These are phyloP conservation scores for Labia minor DNA, from an alignment of 2,888 invertebrate genomes.

Conservation along the genomic window DNA sequence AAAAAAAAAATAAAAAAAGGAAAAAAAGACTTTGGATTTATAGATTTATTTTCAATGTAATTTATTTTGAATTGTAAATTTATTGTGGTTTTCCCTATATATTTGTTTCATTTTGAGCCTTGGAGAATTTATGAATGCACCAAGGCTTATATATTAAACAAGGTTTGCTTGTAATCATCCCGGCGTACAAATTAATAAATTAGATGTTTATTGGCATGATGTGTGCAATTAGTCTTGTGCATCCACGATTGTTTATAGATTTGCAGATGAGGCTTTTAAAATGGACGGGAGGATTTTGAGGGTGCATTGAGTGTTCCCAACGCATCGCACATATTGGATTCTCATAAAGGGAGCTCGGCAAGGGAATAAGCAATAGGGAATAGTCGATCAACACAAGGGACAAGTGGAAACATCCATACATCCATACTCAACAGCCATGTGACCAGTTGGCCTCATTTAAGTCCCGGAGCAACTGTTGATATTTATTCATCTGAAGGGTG, in stretches of 20 bases:
- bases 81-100: not conserved
- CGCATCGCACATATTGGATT: conserved; percentile 2
- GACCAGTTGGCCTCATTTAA: not conserved
- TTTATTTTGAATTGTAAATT: too few relatives aligned
- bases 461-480: not conserved
- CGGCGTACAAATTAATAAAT: conserved; percentile 13
- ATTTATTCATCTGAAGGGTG: not conserved
- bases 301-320: not conserved
- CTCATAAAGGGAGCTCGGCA: not conserved
- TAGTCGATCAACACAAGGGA: not conserved
- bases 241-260: conserved; percentile 13
- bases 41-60: too few relatives aligned
- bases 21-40: too few relatives aligned
- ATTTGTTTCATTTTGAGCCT: not conserved
- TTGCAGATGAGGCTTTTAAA: conserved; percentile 13
- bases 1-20: too few relatives aligned
- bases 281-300: not conserved
- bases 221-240: conserved; percentile 13
- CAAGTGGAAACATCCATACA: conserved; percentile 4
- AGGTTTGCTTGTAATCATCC: conserved; percentile 1
- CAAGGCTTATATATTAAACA: not conserved
- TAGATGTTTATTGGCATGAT: conserved; percentile 13
- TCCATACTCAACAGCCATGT: not conserved
- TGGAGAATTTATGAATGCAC: not conserved
- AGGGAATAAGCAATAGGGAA: not conserved